A percentile compares a stretch with the other conserved stretches of the same genome.
phyloP scores from a whole-genome alignment of 2,797 vertebrate species.

The Ptychadena robeensis region DNA sequence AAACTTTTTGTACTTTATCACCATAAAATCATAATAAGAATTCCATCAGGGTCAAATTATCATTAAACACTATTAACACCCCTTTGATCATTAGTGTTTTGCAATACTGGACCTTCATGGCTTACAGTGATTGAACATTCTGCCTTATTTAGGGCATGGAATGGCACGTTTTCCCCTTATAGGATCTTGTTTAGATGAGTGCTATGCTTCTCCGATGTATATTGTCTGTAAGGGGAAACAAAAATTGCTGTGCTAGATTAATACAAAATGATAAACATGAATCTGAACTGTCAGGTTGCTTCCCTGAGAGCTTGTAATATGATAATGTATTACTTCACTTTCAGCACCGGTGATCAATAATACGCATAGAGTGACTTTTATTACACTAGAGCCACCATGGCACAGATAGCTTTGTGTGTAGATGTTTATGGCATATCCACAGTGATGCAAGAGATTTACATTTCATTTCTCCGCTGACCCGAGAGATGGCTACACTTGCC shows the following conservation, averaged over 20 bases:
- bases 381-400: background rate
- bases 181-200: background rate
- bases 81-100: too few species aligned
- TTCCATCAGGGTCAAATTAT: background rate
- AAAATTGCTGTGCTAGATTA: background rate
- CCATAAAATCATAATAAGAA: too few species aligned
- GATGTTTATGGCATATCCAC: background rate
- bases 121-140: background rate
- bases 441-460: background rate
- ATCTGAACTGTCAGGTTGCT: background rate
- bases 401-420: background rate
- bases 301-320: background rate
- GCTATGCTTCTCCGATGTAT: background rate
- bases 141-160: too few species aligned
- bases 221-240: background rate
- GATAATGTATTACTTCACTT: background rate
- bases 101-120: too few species aligned
- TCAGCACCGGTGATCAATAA: conserved; percentile 14
- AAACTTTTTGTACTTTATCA: too few species aligned
- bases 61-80: too few species aligned
- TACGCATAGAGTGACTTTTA: conserved; percentile 1
- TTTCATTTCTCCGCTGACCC: conserved; percentile 41
- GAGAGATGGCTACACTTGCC: conserved; percentile 33
- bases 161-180: background rate
- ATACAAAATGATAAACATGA: background rate